Conservation (phyloP, 1,140 invertebrate species). For the Drosophila bocqueti region DNA sequence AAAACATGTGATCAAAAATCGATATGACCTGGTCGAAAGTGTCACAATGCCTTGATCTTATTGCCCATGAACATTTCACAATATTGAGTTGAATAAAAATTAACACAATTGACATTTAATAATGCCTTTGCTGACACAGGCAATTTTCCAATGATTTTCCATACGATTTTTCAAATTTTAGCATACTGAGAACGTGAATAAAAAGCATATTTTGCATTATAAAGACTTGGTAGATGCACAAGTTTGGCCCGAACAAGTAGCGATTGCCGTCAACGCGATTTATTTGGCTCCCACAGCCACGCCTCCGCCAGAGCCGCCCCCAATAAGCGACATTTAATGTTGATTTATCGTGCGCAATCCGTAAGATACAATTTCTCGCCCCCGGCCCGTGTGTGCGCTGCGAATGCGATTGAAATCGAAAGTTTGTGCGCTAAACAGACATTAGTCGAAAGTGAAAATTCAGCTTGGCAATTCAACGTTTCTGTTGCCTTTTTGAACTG, state of each 20-base stretch:
- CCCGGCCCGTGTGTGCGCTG: constrained; percentile 7
- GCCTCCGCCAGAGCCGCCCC: not conserved
- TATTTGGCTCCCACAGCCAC: not conserved
- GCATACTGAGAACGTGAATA: constrained; percentile 4
- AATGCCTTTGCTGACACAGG: not conserved
- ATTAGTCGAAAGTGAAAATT: constrained; percentile 41
- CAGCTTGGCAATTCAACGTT: not conserved
- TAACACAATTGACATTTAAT: constrained; percentile 50
- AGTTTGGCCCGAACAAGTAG: constrained; percentile 2
- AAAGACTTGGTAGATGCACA: not conserved
- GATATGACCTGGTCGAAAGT: constrained; percentile 9
- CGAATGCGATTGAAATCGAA: constrained; percentile 51
- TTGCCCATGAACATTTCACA: constrained; percentile 25
- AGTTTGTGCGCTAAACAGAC: constrained; percentile 21
- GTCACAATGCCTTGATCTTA: constrained; percentile 3
- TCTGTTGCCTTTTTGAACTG: not conserved
- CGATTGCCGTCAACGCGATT: constrained; percentile 4
- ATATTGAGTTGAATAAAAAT: constrained; percentile 38
- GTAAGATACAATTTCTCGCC: constrained; percentile 20
- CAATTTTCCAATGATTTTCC: constrained; percentile 10
- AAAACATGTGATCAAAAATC: constrained; percentile 2
- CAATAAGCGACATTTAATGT: constrained; percentile 19
- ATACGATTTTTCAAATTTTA: constrained; percentile 1
- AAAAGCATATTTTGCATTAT: constrained; percentile 2
- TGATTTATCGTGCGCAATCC: constrained; percentile 14